Evolutionary conservation across 1,140 invertebrate genomes (phyloP), one percentile per base, ranked within the genome.

Genomic region (Agrypnia vestita): DNA sequence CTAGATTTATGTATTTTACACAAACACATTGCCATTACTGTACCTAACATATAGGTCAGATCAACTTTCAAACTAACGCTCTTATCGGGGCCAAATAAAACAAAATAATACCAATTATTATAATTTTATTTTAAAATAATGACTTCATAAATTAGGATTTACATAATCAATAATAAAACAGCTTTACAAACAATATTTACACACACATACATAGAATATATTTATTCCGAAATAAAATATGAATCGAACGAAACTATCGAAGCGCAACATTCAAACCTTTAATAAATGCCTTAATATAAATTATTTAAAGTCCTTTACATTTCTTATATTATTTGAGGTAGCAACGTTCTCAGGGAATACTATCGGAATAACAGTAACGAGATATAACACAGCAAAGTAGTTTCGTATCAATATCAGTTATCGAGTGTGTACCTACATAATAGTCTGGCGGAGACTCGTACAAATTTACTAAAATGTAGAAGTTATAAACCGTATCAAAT

Each of bases 301-400:
- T 56, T 71, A 51, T 21, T 13, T 25, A 11, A 15, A 49, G 64
- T 69, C 15, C 44, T 46, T 46, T 49, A 71, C 17, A 21, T 19
- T 55, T n/a, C 17, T 11, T 53, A 35, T 44, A 56, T 73, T 73
- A 35, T 56, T 35, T 35, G 80, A 82, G 80, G 80, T 82, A 82
- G 80, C 53, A 75, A 61, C 47, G 80, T 82, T 79, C 53, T 56
- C 71, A 75, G 67, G 80, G 80, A 82, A 82, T 82, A 82, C 77
- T 79, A 79, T 76, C 49, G 80, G 76, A 82, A 82, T 82, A 74
- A 74, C 71, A 56, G 19, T 25, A 74, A 51, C 69, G 21, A 72
- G 69, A 49, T 51, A 56, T 74, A 74, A 71, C 47, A 67, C 69
- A 69, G 47, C 53, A 55, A n/a, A 13, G 15, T 55, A 13, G 51